phyloP scores from a whole-genome alignment of 2,888 invertebrate genomes.

The Aromia moschata region DNA sequence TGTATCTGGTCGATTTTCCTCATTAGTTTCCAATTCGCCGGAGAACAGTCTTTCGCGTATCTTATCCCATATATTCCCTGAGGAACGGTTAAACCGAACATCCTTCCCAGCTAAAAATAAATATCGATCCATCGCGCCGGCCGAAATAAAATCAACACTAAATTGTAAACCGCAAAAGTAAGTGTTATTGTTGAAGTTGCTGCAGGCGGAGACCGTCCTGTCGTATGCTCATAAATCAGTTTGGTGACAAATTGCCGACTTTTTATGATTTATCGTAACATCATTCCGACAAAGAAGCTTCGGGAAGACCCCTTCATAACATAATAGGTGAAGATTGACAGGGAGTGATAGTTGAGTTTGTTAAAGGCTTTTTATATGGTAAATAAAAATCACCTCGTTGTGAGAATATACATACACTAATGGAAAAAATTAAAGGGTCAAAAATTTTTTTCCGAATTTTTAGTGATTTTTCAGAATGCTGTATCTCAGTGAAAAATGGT shows the following conservation, averaged over 20 bases:
- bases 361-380: too few relatives aligned
- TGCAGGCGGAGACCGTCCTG: too few relatives aligned
- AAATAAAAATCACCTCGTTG: too few relatives aligned
- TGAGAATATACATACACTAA: too few relatives aligned
- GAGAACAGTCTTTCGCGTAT: background rate
- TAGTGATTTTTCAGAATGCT: too few relatives aligned
- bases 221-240: background rate
- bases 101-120: constrained; percentile 11
- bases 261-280: background rate
- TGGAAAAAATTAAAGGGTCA: too few relatives aligned
- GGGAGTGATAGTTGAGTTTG: too few relatives aligned
- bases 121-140: constrained; percentile 8
- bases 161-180: background rate
- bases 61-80: constrained; percentile 7
- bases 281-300: background rate
- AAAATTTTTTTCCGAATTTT: too few relatives aligned
- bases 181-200: background rate
- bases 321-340: too few relatives aligned
- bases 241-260: background rate
- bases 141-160: constrained; percentile 7
- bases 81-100: constrained; percentile 8
- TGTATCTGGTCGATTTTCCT: background rate
- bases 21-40: background rate
- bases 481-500: too few relatives aligned
- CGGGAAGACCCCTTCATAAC: too few relatives aligned